These are phyloP conservation scores for Donacobius atricapilla DNA, from an alignment of 2,113 vertebrate genomes.

Conservation along the genomic window DNA sequence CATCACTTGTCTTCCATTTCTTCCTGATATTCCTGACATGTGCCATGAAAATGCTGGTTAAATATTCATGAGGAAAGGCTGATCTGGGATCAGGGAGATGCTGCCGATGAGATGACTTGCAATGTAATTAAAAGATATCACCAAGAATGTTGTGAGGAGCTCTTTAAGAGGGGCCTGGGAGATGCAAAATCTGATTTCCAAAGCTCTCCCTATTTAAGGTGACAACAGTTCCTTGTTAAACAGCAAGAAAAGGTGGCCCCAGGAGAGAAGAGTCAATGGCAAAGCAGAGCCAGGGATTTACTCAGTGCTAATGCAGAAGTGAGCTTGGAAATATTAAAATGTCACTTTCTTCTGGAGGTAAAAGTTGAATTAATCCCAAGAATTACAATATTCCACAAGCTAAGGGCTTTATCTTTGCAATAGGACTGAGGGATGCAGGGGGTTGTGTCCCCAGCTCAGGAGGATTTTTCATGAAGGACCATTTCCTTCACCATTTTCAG, in stretches of 20 bases:
- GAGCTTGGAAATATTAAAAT: background rate
- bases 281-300: background rate
- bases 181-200: background rate
- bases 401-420: background rate
- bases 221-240: background rate
- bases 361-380: background rate
- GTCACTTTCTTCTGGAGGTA: background rate
- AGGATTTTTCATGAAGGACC: background rate
- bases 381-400: background rate
- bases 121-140: background rate
- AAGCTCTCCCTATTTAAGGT: background rate
- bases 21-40: background rate
- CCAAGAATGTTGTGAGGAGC: background rate
- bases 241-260: background rate
- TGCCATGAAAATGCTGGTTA: background rate
- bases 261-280: rapidly evolving
- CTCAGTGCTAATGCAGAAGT: background rate
- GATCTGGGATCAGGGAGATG: background rate
- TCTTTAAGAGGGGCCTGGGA: background rate
- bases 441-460: background rate
- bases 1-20: background rate
- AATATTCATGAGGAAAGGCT: background rate
- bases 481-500: background rate
- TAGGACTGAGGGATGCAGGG: too few species aligned
- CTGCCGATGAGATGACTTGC: rapidly evolving